Base-by-base conservation (phyloP, 2,888 invertebrate genomes). In the Trilocha varians region DNA sequence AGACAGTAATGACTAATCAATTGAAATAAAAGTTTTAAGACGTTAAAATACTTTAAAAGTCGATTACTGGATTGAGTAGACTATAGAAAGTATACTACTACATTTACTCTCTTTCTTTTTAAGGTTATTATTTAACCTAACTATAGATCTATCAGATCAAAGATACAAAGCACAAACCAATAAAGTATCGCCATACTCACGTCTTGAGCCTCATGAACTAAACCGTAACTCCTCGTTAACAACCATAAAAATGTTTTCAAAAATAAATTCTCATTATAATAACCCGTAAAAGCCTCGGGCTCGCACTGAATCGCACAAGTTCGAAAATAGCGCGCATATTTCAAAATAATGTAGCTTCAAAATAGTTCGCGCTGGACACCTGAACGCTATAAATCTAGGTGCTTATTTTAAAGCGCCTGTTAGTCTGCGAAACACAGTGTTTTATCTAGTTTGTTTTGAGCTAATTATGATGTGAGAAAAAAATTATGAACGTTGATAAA, bases 351-450 rank as follows among this genome's bases (percentile, higher is more conserved):
- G 33, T 13, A 25, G 13, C 35, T 46, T 48, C 17, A 25, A 25
- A 25, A 25, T 25, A 25, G 25, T 25, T 11, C 25, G 53, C 49
- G 43, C 49, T 25, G 49, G 53, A 58, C 69, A 69, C 69, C 66
- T 68, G 69, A 65, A 55, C 42, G 50, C 55, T 48, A 69, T 69
- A 66, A 67, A 68, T 68, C 57, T 61, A 42, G 42, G 44, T 46
- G 48, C 39, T 55, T 61, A 62, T 59, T 59, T 36, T 36, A 32
- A 13, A 36, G 40, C 32, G 32, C 32, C 25, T 15, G n/a, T 35
- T 14, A 34, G 40, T 34, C 34, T 18, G 18, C 39, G 5, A 13
- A 13, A 3, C 3, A 6, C 16, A n/a, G 13, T 18, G 16, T 5
- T 37, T 37, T 37, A 36, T 11, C n/a, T 36, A 14, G 15, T 36